Evolutionary conservation across 2,113 vertebrate species (phyloP).

Genomic region (Menura novaehollandiae): DNA sequence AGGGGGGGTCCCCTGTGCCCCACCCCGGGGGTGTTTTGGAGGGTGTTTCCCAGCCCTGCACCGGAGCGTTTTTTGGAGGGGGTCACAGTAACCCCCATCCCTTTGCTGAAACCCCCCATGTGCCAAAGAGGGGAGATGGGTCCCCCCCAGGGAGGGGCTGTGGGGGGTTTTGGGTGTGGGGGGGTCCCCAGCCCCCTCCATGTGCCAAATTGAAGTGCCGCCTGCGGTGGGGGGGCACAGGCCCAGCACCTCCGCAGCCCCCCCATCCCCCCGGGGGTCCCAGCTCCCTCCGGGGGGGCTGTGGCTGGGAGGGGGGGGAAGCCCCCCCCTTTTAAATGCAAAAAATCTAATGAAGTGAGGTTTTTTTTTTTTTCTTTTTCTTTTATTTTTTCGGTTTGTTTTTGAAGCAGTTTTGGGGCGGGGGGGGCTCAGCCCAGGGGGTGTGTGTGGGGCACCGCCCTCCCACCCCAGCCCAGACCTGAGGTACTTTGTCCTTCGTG

Average conservation of each 20-base stretch:
- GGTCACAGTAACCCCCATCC: not conserved
- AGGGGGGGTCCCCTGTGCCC: not conserved
- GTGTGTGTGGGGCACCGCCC: not conserved
- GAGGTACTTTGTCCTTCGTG: slow-evolving; percentile 14
- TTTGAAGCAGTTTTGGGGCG: not conserved
- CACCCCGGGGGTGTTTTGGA: not conserved
- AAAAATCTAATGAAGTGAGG: not conserved
- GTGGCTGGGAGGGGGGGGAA: not conserved
- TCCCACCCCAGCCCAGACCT: not conserved
- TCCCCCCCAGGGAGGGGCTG: not conserved
- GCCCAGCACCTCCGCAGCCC: not conserved
- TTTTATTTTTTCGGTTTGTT: no score
- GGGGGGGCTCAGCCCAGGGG: not conserved
- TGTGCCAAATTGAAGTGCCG: slow-evolving; percentile 38
- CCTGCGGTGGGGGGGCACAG: not conserved
- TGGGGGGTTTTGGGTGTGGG: not conserved
- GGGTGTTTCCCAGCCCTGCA: not conserved
- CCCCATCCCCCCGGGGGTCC: not conserved
- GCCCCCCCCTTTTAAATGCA: not conserved
- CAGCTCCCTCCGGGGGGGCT: not conserved
- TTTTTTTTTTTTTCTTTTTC: not conserved
- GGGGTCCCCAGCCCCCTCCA: not conserved
- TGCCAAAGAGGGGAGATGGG: not conserved
- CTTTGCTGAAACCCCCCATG: not conserved
- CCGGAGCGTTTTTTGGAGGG: not conserved